phyloP scores from a whole-genome alignment of 2,797 vertebrate species.

The Ciconia nigra region DNA sequence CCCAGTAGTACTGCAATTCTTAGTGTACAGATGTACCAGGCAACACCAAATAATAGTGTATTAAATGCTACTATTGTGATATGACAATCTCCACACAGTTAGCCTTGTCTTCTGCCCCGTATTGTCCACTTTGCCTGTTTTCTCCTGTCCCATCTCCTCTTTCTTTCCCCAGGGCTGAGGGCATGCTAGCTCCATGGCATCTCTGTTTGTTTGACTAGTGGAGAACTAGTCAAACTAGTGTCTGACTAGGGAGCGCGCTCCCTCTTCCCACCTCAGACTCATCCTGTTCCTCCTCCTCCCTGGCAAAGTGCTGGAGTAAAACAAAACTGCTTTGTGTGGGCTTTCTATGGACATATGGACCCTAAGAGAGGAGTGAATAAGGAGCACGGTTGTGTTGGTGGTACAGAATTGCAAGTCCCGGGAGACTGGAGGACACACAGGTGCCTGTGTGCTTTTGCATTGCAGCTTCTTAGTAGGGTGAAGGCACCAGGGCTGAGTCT shows the following conservation, averaged over 20 bases:
- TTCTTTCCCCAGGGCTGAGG: background rate
- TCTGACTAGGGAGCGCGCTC: background rate
- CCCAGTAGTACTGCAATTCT: background rate
- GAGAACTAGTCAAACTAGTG: background rate
- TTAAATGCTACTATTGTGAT: background rate
- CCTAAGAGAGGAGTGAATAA: background rate
- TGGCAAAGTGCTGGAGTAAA: background rate
- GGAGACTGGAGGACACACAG: background rate
- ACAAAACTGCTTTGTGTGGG: background rate
- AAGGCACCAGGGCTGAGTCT: background rate
- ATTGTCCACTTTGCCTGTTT: background rate
- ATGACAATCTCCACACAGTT: background rate
- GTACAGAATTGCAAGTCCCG: background rate
- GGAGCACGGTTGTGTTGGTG: background rate
- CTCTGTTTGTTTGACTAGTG: background rate
- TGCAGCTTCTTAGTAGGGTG: background rate
- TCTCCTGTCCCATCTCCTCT: background rate
- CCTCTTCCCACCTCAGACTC: background rate
- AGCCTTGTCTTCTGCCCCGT: background rate
- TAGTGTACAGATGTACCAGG: background rate
- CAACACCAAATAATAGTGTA: background rate
- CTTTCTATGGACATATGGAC: background rate
- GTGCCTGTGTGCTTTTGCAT: background rate
- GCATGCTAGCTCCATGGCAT: rapidly evolving
- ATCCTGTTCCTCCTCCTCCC: background rate